These are phyloP conservation scores for Rhizoglyphus robini DNA, from an alignment of 1,140 invertebrate genomes.

Conservation along the genomic window DNA sequence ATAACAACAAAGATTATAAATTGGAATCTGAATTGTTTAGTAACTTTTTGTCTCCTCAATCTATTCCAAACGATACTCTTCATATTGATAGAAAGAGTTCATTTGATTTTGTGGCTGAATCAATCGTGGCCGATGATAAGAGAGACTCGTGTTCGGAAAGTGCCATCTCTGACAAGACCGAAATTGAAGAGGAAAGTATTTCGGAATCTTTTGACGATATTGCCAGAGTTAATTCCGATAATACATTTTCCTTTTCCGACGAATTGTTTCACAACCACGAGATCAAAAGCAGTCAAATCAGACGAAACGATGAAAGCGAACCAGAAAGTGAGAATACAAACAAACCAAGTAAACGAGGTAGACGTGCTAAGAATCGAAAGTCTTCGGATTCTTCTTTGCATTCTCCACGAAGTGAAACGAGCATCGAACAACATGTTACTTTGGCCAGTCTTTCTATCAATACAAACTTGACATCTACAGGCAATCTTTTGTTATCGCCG, in stretches of 20 bases:
- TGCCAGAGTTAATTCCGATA: neutral
- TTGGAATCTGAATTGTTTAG: neutral
- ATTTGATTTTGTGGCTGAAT: no score
- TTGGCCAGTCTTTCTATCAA: neutral
- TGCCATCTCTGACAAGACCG: neutral
- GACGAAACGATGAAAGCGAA: conserved; percentile 7
- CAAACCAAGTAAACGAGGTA: conserved; percentile 24
- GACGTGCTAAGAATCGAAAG: conserved; percentile 27
- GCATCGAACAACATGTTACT: neutral
- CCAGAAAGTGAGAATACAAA: conserved; percentile 18
- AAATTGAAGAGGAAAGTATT: neutral
- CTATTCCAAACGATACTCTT: no score
- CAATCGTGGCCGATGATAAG: conserved; percentile 4
- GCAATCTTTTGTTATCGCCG: neutral
- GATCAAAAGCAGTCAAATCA: neutral
- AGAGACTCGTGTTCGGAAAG: conserved; percentile 6
- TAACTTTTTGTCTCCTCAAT: neutral
- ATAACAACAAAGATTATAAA: neutral
- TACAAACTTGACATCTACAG: neutral
- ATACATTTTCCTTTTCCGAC: no score
- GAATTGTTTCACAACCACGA: neutral
- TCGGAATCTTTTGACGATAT: neutral
- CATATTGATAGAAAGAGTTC: no score
- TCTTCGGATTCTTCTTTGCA: conserved; percentile 23
- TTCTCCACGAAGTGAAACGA: conserved; percentile 14